Evolutionary conservation across 2,113 vertebrate species (phyloP), one percentile per base, ranked within the genome.

Genomic region (Cricetomys ansorgei): DNA sequence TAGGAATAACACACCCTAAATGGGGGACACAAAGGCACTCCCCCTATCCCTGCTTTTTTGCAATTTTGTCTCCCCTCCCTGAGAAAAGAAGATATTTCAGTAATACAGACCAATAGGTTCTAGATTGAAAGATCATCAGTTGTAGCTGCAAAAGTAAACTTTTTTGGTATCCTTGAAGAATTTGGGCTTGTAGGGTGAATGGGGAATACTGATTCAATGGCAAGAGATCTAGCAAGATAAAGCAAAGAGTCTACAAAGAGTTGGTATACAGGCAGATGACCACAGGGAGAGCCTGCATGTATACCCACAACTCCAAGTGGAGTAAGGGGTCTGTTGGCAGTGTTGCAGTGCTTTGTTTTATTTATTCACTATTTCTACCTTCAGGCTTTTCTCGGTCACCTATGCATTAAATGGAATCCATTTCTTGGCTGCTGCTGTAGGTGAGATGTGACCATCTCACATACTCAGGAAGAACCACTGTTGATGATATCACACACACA

Each of bases 221-320:
- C 0, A 81, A 62, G 31, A 12, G 19, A 23, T 12, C 12, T 80
- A 43, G 3, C 19, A 37, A 19, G 17, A 67, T 70, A n/a, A 93
- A 31, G 12, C 0, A 48, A n/a, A 34, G 5, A 0, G 5, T 16
- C 27, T 53, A 13, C 3, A 50, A 37, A 31, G 72, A 21, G 27
- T 7, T 45, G 21, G 72, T 37, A 64, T 40, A 13, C 4, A 72
- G 50, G 48, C 15, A 53, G 29, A 4, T 10, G 70, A 3, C 19
- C 27, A 13, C 1, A 85, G 19, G 3, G 4, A 8, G 7, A 10
- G 48, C 19, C 25, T 45, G 2, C 1, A 34, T 37, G 23, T 3
- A 1, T 34, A 11, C 72, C 65, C 10, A 37, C 64, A 89, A 76
- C 7, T 88, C 25, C 37, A n/a, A 45, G 25, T 43, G 15, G 40